Base-by-base conservation (phyloP, 2,888 invertebrate genomes). In the Petrophora chlorosata region DNA sequence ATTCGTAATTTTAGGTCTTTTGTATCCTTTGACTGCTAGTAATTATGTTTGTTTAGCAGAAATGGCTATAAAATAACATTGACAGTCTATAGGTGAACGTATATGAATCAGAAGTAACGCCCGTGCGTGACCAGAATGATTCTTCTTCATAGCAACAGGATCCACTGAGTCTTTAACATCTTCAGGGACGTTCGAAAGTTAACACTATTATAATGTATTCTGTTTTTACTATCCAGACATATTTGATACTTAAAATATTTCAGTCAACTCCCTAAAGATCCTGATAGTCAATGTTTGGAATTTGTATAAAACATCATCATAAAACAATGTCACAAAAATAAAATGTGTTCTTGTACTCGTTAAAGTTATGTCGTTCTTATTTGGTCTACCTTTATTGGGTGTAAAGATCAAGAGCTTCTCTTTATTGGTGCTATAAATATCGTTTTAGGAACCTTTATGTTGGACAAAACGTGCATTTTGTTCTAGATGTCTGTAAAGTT, bases 131-230 rank as follows among this genome's bases (percentile, higher is more conserved):
- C n/a, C 19, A 13, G 42, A 42, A 42, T 48, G 36, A 32, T 32
- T 17, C 32, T 32, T 25, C n/a, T 28, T 5, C 10, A 3, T 9
- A 9, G 9, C 12, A 42, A 38, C 42, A 48, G 42, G 42, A 48
- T 48, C 38, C 48, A 30, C 36, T 41, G n/a, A n/a, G n/a, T n/a
- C n/a, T n/a, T n/a, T n/a, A n/a, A n/a, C n/a, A n/a, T n/a, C n/a
- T 12, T 16, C 41, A 48, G 41, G 41, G 47, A 36, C 36, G 41
- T 41, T 41, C 47, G 41, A 48, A 48, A 47, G 47, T 47, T 47
- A 47, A 19, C 19, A 33, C 32, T 33, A 25, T 19, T 25, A 25
- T 8, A 8, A 8, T n/a, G n/a, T n/a, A n/a, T n/a, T n/a, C n/a
- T n/a, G n/a, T n/a, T n/a, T n/a, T n/a, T n/a, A n/a, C n/a, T n/a